Percentiles rank a stretch among this genome's conserved stretches.
Conservation (phyloP, 2,888 invertebrate species). For the Heterodera filipjevi region DNA sequence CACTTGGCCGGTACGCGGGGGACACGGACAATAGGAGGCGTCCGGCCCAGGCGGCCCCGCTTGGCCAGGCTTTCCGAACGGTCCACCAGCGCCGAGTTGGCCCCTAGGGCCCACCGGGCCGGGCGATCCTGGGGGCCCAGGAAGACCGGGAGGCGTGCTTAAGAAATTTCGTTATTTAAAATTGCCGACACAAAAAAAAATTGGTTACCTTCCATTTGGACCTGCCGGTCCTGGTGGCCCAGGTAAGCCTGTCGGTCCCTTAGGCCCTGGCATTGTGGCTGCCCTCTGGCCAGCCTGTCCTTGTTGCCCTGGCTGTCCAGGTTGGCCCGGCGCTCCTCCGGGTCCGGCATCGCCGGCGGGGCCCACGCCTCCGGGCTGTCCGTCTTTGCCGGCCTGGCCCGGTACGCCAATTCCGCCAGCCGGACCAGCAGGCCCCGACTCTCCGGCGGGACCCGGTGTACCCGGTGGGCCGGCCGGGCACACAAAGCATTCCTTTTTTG, state of each 20-base stretch:
- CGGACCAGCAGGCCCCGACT: conserved; percentile 24
- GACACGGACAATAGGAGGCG: conserved; percentile 26
- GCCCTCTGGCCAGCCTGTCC: conserved; percentile 3
- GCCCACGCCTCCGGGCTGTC: conserved; percentile 50
- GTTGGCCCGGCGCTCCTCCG: conserved; percentile 40
- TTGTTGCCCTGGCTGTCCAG: conserved; percentile 28
- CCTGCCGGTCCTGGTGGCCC: conserved; percentile 33
- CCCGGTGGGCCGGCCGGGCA: conserved; percentile 30
- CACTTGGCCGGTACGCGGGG: conserved; percentile 20
- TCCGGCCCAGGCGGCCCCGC: conserved; percentile 49
- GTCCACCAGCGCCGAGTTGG: conserved; percentile 46
- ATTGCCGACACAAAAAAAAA: not conserved
- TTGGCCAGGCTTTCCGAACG: conserved; percentile 44
- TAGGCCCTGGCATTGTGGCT: conserved; percentile 30
- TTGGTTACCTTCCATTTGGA: conserved; percentile 21
- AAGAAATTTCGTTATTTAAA: not conserved
- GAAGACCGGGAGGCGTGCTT: conserved; percentile 28
- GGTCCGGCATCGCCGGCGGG: conserved; percentile 47
- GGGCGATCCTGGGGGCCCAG: conserved; percentile 36
- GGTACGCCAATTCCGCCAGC: conserved; percentile 36
- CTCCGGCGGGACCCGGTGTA: conserved; percentile 20
- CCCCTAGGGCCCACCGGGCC: conserved; percentile 47
- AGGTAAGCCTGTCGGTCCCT: conserved; percentile 34
- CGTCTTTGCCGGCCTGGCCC: conserved; percentile 50
- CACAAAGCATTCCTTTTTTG: conserved; percentile 10